A percentile compares a stretch with the other conserved stretches of the same genome.
Evolutionary conservation across 2,888 invertebrate genomes (phyloP).

Genomic region (Stenolophus ochropezus): DNA sequence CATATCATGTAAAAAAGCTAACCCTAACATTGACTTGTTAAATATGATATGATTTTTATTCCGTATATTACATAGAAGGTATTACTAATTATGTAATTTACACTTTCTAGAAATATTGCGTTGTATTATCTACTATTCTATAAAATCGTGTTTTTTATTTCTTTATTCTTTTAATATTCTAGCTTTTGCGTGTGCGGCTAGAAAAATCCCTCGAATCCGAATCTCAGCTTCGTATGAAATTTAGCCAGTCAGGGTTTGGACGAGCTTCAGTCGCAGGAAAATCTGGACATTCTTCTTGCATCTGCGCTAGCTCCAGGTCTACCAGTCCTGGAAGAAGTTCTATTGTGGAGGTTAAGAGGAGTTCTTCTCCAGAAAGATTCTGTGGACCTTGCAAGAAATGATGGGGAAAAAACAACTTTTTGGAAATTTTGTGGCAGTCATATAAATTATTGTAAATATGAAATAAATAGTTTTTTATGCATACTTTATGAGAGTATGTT

Average conservation of each 20-base stretch:
- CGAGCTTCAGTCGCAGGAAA: neutral
- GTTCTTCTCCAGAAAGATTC: neutral
- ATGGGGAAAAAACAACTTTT: neutral
- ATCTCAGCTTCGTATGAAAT: conserved; percentile 61
- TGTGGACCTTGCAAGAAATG: neutral
- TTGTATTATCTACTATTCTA: no score
- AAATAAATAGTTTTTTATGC: no score
- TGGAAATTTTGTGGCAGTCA: neutral
- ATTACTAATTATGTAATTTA: no score
- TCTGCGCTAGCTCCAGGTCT: neutral
- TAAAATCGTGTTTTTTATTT: no score
- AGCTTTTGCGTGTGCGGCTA: no score
- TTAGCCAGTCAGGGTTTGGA: conserved; percentile 52
- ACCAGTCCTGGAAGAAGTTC: conserved; percentile 31
- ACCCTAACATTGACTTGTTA: no score
- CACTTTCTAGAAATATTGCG: no score
- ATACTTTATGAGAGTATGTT: no score
- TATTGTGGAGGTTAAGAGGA: neutral
- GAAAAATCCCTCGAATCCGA: conserved; percentile 63
- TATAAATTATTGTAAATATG: neutral
- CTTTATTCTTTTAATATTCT: no score
- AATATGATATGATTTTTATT: no score
- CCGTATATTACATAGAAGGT: no score
- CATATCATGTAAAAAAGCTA: no score
- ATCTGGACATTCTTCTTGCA: neutral